These are phyloP conservation scores for Branchellion lobata DNA, from an alignment of 2,888 invertebrate genomes.

Conservation along the genomic window DNA sequence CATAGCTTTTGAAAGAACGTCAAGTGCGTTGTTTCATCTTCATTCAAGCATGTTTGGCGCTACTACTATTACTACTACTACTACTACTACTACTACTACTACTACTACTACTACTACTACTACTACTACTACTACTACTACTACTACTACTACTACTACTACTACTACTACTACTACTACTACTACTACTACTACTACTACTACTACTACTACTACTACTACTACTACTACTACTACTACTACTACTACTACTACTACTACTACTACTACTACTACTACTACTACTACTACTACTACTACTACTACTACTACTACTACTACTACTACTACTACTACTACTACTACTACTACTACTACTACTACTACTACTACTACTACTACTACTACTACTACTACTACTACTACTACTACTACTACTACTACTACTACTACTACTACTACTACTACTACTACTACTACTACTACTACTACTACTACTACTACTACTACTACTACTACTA, in stretches of 20 bases:
- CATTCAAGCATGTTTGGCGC: neutral
- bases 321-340: conserved; percentile 33
- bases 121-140: conserved; percentile 29
- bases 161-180: conserved; percentile 16
- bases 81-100: conserved; percentile 21
- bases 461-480: conserved; percentile 3
- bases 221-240: conserved; percentile 2
- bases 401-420: conserved; percentile 9
- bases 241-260: conserved; percentile 17
- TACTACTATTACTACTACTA: conserved; percentile 12
- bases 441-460: conserved; percentile 4
- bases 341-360: conserved; percentile 32
- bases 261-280: conserved; percentile 28
- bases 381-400: neutral
- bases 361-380: conserved; percentile 24
- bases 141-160: conserved; percentile 29
- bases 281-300: conserved; percentile 32
- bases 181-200: conserved; percentile 13
- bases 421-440: conserved; percentile 14
- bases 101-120: conserved; percentile 24
- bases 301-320: conserved; percentile 32
- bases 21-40: no score
- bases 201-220: conserved; percentile 28
- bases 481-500: neutral
- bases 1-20: no score